Conservation (phyloP, 1,140 invertebrate genomes). For the Rhopalosiphum padi region DNA sequence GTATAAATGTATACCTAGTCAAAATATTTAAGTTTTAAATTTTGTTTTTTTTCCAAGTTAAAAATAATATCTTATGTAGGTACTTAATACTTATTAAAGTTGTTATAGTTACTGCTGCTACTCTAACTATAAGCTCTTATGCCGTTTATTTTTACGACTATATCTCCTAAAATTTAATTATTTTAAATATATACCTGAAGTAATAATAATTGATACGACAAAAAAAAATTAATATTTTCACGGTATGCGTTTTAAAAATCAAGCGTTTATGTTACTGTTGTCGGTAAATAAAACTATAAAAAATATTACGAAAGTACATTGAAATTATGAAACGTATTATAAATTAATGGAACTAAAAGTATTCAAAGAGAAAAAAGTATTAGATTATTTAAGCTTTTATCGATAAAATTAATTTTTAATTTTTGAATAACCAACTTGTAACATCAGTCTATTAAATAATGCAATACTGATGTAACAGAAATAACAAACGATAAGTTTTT, state of each 20-base stretch:
- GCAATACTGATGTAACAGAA: no score
- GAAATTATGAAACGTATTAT: not conserved
- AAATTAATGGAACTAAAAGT: not conserved
- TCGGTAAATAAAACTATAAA: not conserved
- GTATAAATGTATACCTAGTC: not conserved
- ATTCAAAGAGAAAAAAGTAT: not conserved
- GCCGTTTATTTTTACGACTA: not conserved
- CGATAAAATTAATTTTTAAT: not conserved
- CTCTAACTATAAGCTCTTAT: not conserved
- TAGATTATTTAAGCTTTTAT: not conserved
- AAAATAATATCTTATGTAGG: not conserved
- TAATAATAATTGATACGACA: not conserved
- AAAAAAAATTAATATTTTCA: not conserved
- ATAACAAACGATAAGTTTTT: not conserved
- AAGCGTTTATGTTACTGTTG: not conserved
- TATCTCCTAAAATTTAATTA: not conserved
- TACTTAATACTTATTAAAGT: not conserved
- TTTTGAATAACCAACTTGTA: not conserved
- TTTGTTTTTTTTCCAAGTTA: not conserved
- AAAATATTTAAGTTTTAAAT: not conserved
- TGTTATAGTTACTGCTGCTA: not conserved
- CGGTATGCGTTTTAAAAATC: not conserved
- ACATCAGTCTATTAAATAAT: no score
- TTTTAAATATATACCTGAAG: not conserved
- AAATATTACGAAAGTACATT: not conserved